A percentile compares a stretch with the other conserved stretches of the same genome.
These are phyloP conservation scores for Labia minor DNA, from an alignment of 2,888 invertebrate genomes.

Conservation along the genomic window DNA sequence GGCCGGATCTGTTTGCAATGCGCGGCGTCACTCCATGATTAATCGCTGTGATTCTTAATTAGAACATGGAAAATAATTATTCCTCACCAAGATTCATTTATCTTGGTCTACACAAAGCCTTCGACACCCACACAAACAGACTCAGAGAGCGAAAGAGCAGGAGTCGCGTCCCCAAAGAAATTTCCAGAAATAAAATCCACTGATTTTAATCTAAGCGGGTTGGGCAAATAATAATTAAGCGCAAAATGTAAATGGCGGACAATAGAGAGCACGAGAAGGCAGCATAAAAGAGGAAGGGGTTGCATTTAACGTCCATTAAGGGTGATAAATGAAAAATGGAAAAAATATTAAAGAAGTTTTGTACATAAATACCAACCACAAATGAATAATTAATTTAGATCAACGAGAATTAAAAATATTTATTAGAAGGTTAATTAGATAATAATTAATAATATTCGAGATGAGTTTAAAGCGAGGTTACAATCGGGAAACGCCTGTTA, in stretches of 20 bases:
- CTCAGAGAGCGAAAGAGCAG: no score
- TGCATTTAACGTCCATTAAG: no score
- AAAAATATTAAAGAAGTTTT: no score
- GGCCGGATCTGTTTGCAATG: slow-evolving; percentile 13
- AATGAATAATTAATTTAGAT: no score
- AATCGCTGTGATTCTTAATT: not conserved
- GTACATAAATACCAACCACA: no score
- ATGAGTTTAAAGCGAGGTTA: no score
- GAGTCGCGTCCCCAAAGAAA: not conserved
- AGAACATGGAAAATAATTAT: slow-evolving; percentile 13
- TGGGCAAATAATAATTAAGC: not conserved
- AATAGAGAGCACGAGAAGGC: not conserved
- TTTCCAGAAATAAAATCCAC: slow-evolving; percentile 7
- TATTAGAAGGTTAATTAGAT: no score
- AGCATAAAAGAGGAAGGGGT: no score
- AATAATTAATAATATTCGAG: no score
- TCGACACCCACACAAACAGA: slow-evolving; percentile 8
- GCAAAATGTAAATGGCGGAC: slow-evolving; percentile 6
- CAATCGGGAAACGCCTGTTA: no score
- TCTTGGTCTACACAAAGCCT: not conserved
- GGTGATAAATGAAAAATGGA: no score
- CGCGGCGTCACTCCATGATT: slow-evolving; percentile 1
- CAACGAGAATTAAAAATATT: no score
- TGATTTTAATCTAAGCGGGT: not conserved
- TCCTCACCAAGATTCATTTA: not conserved